These are phyloP conservation scores for Poecilia gillii DNA, from an alignment of 2,797 vertebrate species.

Conservation along the genomic window DNA sequence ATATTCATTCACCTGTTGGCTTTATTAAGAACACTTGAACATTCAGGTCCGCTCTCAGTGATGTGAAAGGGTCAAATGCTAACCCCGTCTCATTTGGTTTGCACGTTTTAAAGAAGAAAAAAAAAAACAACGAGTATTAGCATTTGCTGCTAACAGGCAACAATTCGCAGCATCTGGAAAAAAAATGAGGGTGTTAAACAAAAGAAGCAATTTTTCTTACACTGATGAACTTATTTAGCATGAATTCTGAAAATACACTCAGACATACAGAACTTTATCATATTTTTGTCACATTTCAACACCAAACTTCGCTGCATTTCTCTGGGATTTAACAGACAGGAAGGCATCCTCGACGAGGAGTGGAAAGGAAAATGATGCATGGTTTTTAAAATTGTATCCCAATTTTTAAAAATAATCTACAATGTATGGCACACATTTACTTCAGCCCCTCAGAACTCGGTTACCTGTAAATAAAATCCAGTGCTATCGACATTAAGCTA, in stretches of 20 bases:
- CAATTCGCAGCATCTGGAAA: conserved; percentile 27
- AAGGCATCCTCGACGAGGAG: no score
- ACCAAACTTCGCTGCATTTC: not conserved
- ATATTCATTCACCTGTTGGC: conserved; percentile 58
- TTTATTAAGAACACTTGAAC: conserved; percentile 75
- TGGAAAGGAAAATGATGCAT: not conserved
- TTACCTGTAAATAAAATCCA: not conserved
- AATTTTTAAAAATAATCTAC: no score
- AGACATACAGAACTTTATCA: not conserved
- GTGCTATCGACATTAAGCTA: not conserved
- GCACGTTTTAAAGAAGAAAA: not conserved
- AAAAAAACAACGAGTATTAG: conserved; percentile 33
- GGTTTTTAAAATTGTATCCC: not conserved
- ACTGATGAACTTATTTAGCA: not conserved
- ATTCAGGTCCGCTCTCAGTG: conserved; percentile 51
- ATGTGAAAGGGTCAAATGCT: conserved; percentile 30
- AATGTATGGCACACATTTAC: not conserved
- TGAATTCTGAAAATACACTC: not conserved
- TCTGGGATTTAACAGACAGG: not conserved
- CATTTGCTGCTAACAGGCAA: conserved; percentile 27
- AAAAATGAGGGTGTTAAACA: not conserved
- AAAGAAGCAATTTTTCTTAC: not conserved
- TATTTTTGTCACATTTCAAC: not conserved
- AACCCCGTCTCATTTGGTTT: conserved; percentile 53
- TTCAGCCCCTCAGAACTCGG: not conserved